Evolutionary conservation across 2,888 invertebrate species (phyloP).

Genomic region (Heterodera filipjevi): DNA sequence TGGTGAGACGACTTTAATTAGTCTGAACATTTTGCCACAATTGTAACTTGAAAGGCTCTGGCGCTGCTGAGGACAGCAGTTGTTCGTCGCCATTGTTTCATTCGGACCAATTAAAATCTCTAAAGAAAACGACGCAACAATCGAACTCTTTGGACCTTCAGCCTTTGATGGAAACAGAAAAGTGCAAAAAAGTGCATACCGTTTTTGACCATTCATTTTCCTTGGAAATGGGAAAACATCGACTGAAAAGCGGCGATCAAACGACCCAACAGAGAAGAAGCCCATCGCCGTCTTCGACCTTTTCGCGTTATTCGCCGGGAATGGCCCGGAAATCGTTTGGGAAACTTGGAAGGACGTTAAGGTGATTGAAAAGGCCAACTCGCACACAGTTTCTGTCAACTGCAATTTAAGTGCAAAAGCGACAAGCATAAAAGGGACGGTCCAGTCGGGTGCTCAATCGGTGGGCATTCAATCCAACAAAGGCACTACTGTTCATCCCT

Average conservation of each 20-base stretch:
- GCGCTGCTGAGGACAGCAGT: neutral
- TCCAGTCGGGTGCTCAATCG: slow-evolving; percentile 59
- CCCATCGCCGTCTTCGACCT: slow-evolving; percentile 43
- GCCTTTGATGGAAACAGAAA: slow-evolving; percentile 35
- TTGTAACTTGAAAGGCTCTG: neutral
- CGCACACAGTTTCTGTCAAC: neutral
- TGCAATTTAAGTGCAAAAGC: slow-evolving; percentile 55
- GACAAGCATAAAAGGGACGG: slow-evolving; percentile 56
- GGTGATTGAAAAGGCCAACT: slow-evolving; percentile 40
- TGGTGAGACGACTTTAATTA: neutral
- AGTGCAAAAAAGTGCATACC: slow-evolving; percentile 42
- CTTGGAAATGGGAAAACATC: slow-evolving; percentile 28
- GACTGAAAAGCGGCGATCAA: neutral
- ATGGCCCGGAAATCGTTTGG: slow-evolving; percentile 61
- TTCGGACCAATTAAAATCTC: neutral
- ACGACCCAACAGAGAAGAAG: slow-evolving; percentile 36
- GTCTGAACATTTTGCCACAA: neutral
- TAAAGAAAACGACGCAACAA: neutral
- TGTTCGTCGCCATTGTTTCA: neutral
- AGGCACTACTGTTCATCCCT: too few species aligned
- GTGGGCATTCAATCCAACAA: too few species aligned
- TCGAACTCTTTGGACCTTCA: slow-evolving; percentile 8
- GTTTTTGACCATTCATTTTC: slow-evolving; percentile 51
- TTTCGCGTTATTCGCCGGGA: slow-evolving; percentile 59
- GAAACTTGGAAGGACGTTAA: slow-evolving; percentile 59